Base-by-base conservation (phyloP, 2,113 vertebrate genomes). In the Lamprotornis superbus region DNA sequence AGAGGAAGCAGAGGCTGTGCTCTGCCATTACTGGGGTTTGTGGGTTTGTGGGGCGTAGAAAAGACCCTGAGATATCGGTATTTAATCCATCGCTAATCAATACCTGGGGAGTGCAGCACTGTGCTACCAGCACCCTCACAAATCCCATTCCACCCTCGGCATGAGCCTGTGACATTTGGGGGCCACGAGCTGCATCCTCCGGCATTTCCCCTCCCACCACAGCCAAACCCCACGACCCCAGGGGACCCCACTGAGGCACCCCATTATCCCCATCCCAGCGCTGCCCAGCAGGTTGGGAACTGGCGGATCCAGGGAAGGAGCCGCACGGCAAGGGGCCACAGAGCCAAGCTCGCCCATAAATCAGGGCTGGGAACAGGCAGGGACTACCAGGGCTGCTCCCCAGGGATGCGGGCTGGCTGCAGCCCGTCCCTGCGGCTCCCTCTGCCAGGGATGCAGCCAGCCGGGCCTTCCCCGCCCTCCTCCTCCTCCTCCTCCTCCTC, bases 381-480 rank as follows among this genome's bases (percentile, higher is more conserved):
- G 53, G 39, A 59, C 24, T 17, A 52, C 15, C 2, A 4, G 70
- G 57, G 83, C 20, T 15, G 73, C 64, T 90, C 81, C 49, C 35
- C n/a, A 5, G 71, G 76, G 87, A 42, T 73, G 77, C 35, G 21
- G 55, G 59, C 46, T 76, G 87, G 77, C 65, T 75, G 65, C 74
- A 30, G 46, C 65, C 73, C 4, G 35, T 35, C 80, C 87, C 86
- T 88, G 91, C 87, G 49, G 75, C 91, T 88, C 83, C 83, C 12
- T 71, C 57, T 76, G 80, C 63, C 42, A 56, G 56, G 73, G 93
- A 94, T 91, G 93, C 83, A 42, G 88, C 24, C 37, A 49, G 83
- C 83, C 69, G 23, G 85, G 95, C 94, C 79, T 88, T 90, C 89
- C 81, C 90, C 87, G 95, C 90, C 97, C 94, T 78, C 92, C 80